These are phyloP conservation scores for Anisognathus igniventris DNA, from an alignment of 2,797 vertebrate genomes.

Conservation along the genomic window DNA sequence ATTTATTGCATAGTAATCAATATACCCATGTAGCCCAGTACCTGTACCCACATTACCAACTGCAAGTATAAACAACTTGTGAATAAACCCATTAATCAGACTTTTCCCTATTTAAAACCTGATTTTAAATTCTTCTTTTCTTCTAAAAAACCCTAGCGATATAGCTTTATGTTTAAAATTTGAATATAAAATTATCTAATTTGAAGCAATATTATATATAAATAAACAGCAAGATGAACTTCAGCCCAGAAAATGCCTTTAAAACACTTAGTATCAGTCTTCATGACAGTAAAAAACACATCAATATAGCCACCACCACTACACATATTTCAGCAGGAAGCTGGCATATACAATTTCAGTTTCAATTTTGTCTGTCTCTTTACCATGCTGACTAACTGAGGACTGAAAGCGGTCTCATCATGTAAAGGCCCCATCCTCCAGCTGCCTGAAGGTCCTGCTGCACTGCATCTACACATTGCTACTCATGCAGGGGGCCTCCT, in stretches of 20 bases:
- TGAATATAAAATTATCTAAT: neutral
- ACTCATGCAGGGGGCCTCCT: neutral
- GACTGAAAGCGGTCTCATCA: neutral
- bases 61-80: neutral
- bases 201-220: neutral
- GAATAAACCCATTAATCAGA: neutral
- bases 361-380: neutral
- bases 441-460: neutral
- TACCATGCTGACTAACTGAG: neutral
- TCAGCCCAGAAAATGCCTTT: neutral
- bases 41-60: neutral
- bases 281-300: neutral
- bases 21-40: neutral
- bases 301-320: accelerated
- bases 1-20: neutral
- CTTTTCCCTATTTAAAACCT: neutral
- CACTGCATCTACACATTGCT: neutral
- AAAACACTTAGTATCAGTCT: neutral
- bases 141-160: neutral
- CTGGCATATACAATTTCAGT: neutral
- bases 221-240: neutral
- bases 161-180: neutral
- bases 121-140: neutral
- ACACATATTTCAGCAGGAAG: neutral
- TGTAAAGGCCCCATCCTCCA: neutral